Conservation (phyloP, 2,797 vertebrate genomes). For the Chaetodon trifasciatus region DNA sequence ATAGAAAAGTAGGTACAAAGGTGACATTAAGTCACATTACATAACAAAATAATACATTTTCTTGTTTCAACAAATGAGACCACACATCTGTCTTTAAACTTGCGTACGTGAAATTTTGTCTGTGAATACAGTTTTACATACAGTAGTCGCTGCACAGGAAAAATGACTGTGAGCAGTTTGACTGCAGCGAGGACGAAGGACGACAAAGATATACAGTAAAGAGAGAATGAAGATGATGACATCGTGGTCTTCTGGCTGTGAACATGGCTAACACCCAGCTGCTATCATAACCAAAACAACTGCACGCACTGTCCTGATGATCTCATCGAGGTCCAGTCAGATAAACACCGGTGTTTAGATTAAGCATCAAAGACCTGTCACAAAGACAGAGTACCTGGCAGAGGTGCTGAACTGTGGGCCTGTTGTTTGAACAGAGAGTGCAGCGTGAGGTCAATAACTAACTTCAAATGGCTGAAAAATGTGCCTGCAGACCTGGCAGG, state of each 20-base stretch:
- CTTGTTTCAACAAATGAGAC: neutral
- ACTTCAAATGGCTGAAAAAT: slow-evolving; percentile 74
- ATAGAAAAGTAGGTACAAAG: neutral
- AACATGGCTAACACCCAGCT: slow-evolving; percentile 66
- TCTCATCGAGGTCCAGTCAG: slow-evolving; percentile 67
- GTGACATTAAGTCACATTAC: too few species aligned
- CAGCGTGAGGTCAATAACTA: slow-evolving; percentile 73
- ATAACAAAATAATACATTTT: too few species aligned
- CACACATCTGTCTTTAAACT: slow-evolving; percentile 20
- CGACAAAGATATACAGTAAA: slow-evolving; percentile 26
- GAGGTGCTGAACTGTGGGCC: slow-evolving; percentile 69
- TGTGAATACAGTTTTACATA: slow-evolving; percentile 5
- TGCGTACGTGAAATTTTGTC: slow-evolving; percentile 1
- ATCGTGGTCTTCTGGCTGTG: slow-evolving; percentile 45
- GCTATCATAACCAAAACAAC: slow-evolving; percentile 79
- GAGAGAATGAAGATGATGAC: slow-evolving; percentile 33
- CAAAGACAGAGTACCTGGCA: slow-evolving; percentile 77
- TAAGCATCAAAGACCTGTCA: slow-evolving; percentile 79
- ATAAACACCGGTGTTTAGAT: slow-evolving; percentile 77
- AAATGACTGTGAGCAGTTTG: slow-evolving; percentile 4
- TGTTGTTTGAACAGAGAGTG: slow-evolving; percentile 74
- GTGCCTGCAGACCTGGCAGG: slow-evolving; percentile 64
- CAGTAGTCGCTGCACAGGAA: slow-evolving; percentile 5
- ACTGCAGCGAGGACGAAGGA: slow-evolving; percentile 24
- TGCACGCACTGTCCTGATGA: slow-evolving; percentile 67